Percentiles rank a stretch among this genome's conserved stretches.
Evolutionary conservation across 2,113 vertebrate species (phyloP).

Genomic region (Conger conger): DNA sequence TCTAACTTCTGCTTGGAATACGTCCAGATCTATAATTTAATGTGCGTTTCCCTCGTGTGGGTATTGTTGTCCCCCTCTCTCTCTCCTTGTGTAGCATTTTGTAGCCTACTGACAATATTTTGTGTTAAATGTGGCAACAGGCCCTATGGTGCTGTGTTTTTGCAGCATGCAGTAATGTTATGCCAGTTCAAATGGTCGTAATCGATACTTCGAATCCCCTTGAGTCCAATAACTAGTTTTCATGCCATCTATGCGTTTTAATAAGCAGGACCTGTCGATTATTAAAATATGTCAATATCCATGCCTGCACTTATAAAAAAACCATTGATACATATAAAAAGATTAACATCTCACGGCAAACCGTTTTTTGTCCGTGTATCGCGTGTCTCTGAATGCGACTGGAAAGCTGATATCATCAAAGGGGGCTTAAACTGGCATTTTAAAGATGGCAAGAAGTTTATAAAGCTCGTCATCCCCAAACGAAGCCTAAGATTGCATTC

Average conservation of each 20-base stretch:
- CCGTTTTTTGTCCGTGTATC: slow-evolving; percentile 55
- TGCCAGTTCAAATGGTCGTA: slow-evolving; percentile 47
- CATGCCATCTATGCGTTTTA: slow-evolving; percentile 51
- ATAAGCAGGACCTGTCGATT: slow-evolving; percentile 52
- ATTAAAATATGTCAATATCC: slow-evolving; percentile 51
- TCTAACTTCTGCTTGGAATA: slow-evolving; percentile 22
- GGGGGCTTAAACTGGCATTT: slow-evolving; percentile 56
- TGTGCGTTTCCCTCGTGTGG: slow-evolving; percentile 33
- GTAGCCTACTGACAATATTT: slow-evolving; percentile 54
- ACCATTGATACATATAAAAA: slow-evolving; percentile 33
- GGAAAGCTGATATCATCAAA: slow-evolving; percentile 63
- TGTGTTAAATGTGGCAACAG: slow-evolving; percentile 34
- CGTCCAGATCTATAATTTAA: slow-evolving; percentile 38
- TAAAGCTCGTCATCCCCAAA: slow-evolving; percentile 57
- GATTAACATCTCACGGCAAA: slow-evolving; percentile 43
- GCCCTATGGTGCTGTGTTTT: slow-evolving; percentile 20
- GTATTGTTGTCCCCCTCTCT: slow-evolving; percentile 28
- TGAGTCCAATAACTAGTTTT: slow-evolving; percentile 30
- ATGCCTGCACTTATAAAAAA: slow-evolving; percentile 52
- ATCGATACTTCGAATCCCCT: slow-evolving; percentile 45
- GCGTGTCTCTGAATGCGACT: slow-evolving; percentile 53
- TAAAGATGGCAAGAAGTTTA: slow-evolving; percentile 63
- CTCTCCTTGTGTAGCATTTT: slow-evolving; percentile 36
- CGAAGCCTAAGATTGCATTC: slow-evolving; percentile 58
- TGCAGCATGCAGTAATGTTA: slow-evolving; percentile 45